A percentile compares a stretch with the other conserved stretches of the same genome.
Conservation (phyloP, 1,140 invertebrate genomes). For the Formica selysi region DNA sequence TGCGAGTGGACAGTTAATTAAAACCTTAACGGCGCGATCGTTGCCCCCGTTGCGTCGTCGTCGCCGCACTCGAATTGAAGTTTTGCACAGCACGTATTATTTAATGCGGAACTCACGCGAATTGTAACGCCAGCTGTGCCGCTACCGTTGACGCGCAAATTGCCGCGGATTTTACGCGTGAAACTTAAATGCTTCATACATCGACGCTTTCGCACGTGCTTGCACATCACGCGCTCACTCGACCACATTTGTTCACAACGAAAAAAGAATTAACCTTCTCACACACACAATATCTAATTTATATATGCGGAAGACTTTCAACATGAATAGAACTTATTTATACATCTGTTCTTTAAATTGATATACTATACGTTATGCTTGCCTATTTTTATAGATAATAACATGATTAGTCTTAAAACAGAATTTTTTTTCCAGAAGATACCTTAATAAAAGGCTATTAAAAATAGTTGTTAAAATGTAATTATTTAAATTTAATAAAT, state of each 20-base stretch:
- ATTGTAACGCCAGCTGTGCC: constrained; percentile 78
- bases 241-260: background rate
- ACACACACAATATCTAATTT: background rate
- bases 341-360: background rate
- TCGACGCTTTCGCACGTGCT: constrained; percentile 58
- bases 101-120: constrained; percentile 74
- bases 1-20: constrained; percentile 65
- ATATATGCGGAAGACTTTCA: background rate
- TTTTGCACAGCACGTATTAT: constrained; percentile 69
- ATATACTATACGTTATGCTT: background rate
- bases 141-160: constrained; percentile 36
- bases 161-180: constrained; percentile 66
- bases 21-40: constrained; percentile 67
- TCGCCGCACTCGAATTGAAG: constrained; percentile 26
- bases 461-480: constrained; percentile 1
- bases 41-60: constrained; percentile 3
- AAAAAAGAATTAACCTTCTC: background rate
- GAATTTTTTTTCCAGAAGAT: background rate
- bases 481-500: constrained; percentile 11
- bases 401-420: background rate
- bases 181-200: constrained; percentile 70
- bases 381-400: background rate
- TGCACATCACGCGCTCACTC: constrained; percentile 25
- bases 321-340: background rate
- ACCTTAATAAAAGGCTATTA: background rate